phyloP scores from a whole-genome alignment of 2,888 invertebrate genomes.

The Eumacrocentrus americanus region DNA sequence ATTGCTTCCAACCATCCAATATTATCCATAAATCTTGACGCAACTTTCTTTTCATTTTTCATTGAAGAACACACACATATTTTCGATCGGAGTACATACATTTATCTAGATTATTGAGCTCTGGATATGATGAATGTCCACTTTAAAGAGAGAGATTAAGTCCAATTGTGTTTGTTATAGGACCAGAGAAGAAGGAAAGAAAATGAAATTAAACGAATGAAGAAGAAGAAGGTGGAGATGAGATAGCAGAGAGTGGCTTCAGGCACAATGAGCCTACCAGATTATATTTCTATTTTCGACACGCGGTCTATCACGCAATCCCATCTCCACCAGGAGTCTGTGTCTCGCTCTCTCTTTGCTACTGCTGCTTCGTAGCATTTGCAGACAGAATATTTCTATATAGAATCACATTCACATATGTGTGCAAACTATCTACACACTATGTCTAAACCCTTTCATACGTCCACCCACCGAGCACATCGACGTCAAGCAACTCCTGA shows the following conservation, averaged over 20 bases:
- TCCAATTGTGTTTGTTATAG: too few species aligned
- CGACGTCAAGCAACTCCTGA: neutral
- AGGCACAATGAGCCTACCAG: slow-evolving; percentile 61
- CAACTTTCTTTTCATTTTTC: too few species aligned
- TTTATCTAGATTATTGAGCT: too few species aligned
- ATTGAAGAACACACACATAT: too few species aligned
- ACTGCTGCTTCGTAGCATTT: slow-evolving; percentile 42
- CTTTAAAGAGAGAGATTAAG: too few species aligned
- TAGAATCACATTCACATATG: neutral
- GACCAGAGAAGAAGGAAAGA: too few species aligned
- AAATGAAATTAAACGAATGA: neutral
- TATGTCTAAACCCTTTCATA: neutral
- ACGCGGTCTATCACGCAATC: slow-evolving; percentile 60
- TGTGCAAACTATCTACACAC: neutral
- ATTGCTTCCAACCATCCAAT: neutral
- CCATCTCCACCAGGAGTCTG: slow-evolving; percentile 48
- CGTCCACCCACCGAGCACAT: slow-evolving; percentile 4
- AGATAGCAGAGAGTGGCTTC: slow-evolving; percentile 47
- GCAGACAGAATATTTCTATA: slow-evolving; percentile 19
- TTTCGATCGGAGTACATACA: too few species aligned
- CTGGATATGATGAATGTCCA: too few species aligned
- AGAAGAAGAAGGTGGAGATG: neutral
- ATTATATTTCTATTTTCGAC: slow-evolving; percentile 62
- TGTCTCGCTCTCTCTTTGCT: slow-evolving; percentile 36
- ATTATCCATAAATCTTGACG: too few species aligned